Evolutionary conservation across 2,113 vertebrate genomes (phyloP).

Genomic region (Rhinoderma darwinii): DNA sequence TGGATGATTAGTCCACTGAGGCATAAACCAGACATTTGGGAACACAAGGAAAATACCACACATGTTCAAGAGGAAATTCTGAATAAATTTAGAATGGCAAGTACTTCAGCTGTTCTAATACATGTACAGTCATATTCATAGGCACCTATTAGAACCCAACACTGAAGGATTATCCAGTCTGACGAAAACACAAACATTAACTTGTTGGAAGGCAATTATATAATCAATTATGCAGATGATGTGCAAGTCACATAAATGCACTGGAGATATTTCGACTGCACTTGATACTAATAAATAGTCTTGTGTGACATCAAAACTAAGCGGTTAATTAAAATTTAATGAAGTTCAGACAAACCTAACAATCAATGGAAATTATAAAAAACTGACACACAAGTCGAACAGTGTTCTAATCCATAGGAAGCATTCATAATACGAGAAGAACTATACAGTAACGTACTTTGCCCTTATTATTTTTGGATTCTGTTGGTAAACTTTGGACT

Average conservation of each 20-base stretch:
- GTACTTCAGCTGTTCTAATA: not conserved
- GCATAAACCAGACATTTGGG: conserved; percentile 42
- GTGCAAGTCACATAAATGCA: not conserved
- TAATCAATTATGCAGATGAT: not conserved
- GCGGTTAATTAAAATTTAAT: not conserved
- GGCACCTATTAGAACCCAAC: not conserved
- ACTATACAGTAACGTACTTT: no score
- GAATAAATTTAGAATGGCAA: conserved; percentile 22
- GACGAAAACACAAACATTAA: not conserved
- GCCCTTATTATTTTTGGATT: no score
- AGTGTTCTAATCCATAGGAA: not conserved
- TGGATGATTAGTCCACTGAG: conserved; percentile 51
- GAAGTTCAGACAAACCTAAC: not conserved
- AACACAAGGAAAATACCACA: conserved; percentile 34
- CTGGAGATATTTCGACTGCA: not conserved
- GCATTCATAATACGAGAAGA: no score
- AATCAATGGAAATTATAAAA: not conserved
- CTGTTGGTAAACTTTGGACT: no score
- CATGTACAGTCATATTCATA: not conserved
- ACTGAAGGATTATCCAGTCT: not conserved
- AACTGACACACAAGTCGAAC: not conserved
- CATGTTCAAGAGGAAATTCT: not conserved
- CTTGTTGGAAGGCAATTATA: not conserved
- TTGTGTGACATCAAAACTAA: not conserved
- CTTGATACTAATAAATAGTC: not conserved